Evolutionary conservation across 2,888 invertebrate species (phyloP), one percentile per base, ranked within the genome.

Genomic region (Amorpha juglandis): DNA sequence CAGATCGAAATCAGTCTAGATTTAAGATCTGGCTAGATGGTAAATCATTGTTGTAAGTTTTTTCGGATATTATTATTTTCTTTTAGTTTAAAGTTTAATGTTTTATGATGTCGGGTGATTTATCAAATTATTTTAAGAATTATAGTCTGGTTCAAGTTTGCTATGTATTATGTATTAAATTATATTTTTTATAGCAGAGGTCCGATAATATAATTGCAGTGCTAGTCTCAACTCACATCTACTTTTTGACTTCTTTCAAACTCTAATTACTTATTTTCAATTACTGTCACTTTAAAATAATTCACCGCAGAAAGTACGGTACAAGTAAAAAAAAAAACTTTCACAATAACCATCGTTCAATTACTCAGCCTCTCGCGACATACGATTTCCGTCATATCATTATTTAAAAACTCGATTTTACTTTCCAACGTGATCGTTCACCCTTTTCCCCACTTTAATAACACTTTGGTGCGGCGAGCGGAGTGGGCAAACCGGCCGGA

Each of bases 361-460:
- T 71, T 69, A 72, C 67, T 21, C 52, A 58, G 67, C 65, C 47
- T 63, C 69, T 73, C 69, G 69, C 70, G 45, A 68, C 68, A 64
- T 62, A 65, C 69, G 63, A 68, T 71, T 73, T 72, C 71, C 68
- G 69, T 69, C 63, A 58, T 62, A 67, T 69, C 67, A 68, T 74
- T 70, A 73, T 71, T 71, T 69, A 63, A 70, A 64, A 73, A 71
- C 71, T 65, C 64, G 66, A 72, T 68, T 74, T 70, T 71, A 70
- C 65, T 72, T 63, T 65, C 67, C 67, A 69, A 71, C 67, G 70
- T 69, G 71, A 69, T 55, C 68, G 68, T 65, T 65, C 67, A 66
- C 68, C 62, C 65, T 71, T 69, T 71, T 63, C 68, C 62, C 63
- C 64, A 69, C 67, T 69, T 63, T 72, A 75, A 73, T 71, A 70